A percentile compares a stretch with the other conserved stretches of the same genome.
These are phyloP conservation scores for Parotocinclus haroldoi DNA, from an alignment of 2,797 vertebrate species.

Conservation along the genomic window DNA sequence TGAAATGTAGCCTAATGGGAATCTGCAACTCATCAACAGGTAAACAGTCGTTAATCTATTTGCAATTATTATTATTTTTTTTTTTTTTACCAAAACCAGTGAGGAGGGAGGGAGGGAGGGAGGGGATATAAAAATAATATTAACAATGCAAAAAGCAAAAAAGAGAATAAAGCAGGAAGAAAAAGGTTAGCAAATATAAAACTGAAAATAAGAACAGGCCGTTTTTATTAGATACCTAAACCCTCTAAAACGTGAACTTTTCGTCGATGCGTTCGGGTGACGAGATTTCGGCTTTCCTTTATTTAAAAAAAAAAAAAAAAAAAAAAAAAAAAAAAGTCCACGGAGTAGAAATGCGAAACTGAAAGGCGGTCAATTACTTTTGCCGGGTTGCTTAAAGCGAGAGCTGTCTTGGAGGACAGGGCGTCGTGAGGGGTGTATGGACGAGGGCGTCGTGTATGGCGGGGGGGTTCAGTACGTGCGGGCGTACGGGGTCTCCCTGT, in stretches of 20 bases:
- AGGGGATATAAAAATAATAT: too few relatives aligned
- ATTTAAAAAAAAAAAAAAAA: too few relatives aligned
- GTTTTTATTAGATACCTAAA: constrained; percentile 45
- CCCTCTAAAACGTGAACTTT: constrained; percentile 66
- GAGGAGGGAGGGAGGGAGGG: constrained; percentile 43
- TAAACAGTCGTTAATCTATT: constrained; percentile 60
- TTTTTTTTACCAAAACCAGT: constrained; percentile 72
- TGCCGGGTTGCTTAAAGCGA: constrained; percentile 93
- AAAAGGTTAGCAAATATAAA: constrained; percentile 56
- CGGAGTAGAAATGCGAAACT: constrained; percentile 76
- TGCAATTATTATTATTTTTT: constrained; percentile 54
- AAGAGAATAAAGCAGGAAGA: constrained; percentile 60
- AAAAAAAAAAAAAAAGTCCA: constrained; percentile 69
- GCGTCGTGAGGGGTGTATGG: constrained; percentile 84
- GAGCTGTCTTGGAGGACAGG: constrained; percentile 92
- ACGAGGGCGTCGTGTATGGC: constrained; percentile 69
- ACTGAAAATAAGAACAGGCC: constrained; percentile 57
- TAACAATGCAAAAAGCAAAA: constrained; percentile 67
- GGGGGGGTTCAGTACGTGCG: constrained; percentile 83
- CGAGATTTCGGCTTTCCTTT: constrained; percentile 62
- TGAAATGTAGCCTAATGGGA: constrained; percentile 99
- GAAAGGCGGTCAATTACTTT: constrained; percentile 97
- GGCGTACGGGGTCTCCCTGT: constrained; percentile 93
- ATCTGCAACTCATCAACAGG: constrained; percentile 88
- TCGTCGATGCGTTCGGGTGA: constrained; percentile 61